These are phyloP conservation scores for Semnornis frantzii DNA, from an alignment of 2,113 vertebrate genomes.

Conservation along the genomic window DNA sequence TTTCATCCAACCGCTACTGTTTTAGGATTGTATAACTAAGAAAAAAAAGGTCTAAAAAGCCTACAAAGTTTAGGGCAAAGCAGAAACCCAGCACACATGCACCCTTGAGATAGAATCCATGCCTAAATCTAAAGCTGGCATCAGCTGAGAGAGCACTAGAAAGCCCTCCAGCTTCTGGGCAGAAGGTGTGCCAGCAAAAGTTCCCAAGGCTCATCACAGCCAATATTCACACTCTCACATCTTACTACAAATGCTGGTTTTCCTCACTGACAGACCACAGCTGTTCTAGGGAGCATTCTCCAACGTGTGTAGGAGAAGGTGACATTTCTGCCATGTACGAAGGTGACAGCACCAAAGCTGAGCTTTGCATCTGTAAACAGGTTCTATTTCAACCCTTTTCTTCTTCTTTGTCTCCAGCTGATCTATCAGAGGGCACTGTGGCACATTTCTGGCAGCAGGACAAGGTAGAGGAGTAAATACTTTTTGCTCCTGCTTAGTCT, in stretches of 20 bases:
- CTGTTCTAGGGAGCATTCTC: background rate
- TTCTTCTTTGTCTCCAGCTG: background rate
- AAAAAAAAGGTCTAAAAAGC: too few species aligned
- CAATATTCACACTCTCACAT: slow-evolving; percentile 39
- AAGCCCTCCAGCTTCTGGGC: background rate
- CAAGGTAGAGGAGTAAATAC: background rate
- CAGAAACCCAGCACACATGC: background rate
- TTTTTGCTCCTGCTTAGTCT: background rate
- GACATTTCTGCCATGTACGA: background rate
- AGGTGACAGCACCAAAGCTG: slow-evolving; percentile 4
- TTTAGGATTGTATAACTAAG: too few species aligned
- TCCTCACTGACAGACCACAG: background rate
- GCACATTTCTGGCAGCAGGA: background rate
- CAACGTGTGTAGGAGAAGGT: background rate
- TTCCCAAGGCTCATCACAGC: background rate
- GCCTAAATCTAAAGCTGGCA: background rate
- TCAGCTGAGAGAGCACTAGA: background rate
- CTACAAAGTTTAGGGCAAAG: background rate
- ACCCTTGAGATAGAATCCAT: background rate
- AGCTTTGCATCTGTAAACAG: slow-evolving; percentile 17
- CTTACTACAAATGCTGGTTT: background rate
- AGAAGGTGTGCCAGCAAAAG: background rate
- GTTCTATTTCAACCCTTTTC: background rate
- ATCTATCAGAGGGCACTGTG: background rate
- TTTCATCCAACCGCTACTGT: too few species aligned